phyloP scores from a whole-genome alignment of 2,888 invertebrate genomes.

The Helicoverpa assulta region DNA sequence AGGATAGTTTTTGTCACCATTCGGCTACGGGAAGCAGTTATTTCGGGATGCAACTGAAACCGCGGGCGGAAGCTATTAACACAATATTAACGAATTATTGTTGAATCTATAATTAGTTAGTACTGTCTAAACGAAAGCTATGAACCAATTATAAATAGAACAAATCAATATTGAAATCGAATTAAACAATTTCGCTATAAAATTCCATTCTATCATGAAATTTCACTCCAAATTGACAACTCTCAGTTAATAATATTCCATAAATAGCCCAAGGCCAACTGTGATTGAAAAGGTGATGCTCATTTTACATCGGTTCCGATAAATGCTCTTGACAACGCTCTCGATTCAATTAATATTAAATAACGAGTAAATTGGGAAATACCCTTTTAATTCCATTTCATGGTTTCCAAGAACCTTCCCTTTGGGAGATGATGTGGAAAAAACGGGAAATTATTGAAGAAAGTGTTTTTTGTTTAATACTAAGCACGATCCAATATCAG shows the following conservation, averaged over 20 bases:
- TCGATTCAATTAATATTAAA: conserved; percentile 11
- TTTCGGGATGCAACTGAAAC: too few relatives aligned
- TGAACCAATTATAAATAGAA: background rate
- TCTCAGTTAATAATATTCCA: conserved; percentile 25
- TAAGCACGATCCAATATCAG: too few relatives aligned
- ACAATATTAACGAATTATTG: too few relatives aligned
- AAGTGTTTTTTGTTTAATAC: background rate
- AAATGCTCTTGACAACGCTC: conserved; percentile 9
- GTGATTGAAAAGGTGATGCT: conserved; percentile 34
- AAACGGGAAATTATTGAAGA: background rate
- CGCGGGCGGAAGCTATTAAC: too few relatives aligned
- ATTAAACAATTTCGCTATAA: background rate
- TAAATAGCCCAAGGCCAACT: conserved; percentile 39
- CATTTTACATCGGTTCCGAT: conserved; percentile 31
- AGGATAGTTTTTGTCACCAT: too few relatives aligned
- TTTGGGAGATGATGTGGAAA: background rate
- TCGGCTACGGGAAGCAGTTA: too few relatives aligned
- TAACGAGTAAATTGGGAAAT: conserved; percentile 19
- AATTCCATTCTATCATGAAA: conserved; percentile 14
- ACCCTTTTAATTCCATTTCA: background rate
- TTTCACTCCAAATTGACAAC: conserved; percentile 38
- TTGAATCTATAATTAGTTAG: too few relatives aligned
- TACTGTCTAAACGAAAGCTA: too few relatives aligned
- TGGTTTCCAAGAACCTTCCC: background rate
- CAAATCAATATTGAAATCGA: background rate